Evolutionary conservation across 2,113 vertebrate species (phyloP).

Genomic region (Dipodomys ordii): DNA sequence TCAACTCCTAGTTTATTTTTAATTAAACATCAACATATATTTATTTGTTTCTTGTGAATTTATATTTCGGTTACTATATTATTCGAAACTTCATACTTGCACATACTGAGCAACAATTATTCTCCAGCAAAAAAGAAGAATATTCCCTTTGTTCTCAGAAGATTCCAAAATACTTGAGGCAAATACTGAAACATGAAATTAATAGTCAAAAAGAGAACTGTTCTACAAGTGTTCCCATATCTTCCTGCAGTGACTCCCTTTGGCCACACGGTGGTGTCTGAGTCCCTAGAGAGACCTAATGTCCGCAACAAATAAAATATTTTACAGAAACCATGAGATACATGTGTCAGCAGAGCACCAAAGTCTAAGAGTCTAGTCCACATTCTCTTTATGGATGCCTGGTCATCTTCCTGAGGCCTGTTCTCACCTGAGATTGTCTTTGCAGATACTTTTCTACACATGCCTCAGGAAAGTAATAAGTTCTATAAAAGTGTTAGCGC

Average conservation of each 20-base stretch:
- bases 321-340: neutral
- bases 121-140: neutral
- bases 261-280: constrained; percentile 68
- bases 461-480: neutral
- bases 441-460: neutral
- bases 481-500: constrained; percentile 5
- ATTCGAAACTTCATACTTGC: neutral
- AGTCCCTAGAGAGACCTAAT: neutral
- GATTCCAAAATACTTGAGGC: neutral
- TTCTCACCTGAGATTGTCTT: neutral
- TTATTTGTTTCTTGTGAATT: constrained; percentile 11
- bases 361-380: neutral
- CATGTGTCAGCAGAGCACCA: too few species aligned
- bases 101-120: neutral
- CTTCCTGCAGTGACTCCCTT: constrained; percentile 37
- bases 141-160: neutral
- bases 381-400: neutral
- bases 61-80: neutral
- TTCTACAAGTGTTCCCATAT: neutral
- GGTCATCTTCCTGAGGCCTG: neutral
- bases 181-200: neutral
- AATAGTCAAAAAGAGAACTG: neutral
- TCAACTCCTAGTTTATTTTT: neutral
- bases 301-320: neutral
- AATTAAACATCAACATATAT: neutral